phyloP scores from a whole-genome alignment of 2,113 vertebrate genomes.

The Felis catus region DNA sequence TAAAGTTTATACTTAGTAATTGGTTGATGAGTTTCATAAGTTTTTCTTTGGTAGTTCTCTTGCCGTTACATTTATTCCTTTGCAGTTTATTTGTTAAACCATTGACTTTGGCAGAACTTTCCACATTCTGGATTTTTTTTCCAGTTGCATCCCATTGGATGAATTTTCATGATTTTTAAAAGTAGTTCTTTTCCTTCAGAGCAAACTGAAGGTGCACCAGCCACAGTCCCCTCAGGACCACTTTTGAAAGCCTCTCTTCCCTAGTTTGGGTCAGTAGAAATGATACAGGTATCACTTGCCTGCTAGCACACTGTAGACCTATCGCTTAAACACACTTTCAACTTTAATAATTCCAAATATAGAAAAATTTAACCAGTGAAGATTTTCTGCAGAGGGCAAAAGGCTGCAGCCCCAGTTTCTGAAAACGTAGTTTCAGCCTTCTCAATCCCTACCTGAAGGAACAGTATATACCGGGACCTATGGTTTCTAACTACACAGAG shows the following conservation, averaged over 20 bases:
- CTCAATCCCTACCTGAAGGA: not conserved
- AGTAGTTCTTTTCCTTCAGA: slow-evolving; percentile 35
- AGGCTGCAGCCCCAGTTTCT: not conserved
- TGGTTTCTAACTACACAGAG: not conserved
- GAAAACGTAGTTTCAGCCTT: not conserved
- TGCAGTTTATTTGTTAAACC: not conserved
- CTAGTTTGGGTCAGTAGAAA: slow-evolving; percentile 14
- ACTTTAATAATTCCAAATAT: not conserved
- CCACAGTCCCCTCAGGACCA: not conserved
- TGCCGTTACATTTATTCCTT: not conserved
- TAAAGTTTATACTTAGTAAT: not conserved
- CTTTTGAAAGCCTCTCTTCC: not conserved
- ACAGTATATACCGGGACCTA: not conserved
- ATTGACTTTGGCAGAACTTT: slow-evolving; percentile 8
- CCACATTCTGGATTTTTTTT: slow-evolving; percentile 17
- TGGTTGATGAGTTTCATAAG: not conserved
- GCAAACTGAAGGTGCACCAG: not conserved
- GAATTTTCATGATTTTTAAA: not conserved
- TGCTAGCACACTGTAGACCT: not conserved
- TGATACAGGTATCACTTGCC: not conserved
- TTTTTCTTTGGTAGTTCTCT: not conserved
- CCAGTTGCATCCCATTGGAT: not conserved
- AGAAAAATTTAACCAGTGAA: not conserved
- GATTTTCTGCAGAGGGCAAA: not conserved
- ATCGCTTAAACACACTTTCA: not conserved